Base-by-base conservation (phyloP, 2,797 vertebrate genomes). In the Propithecus perrieri region DNA sequence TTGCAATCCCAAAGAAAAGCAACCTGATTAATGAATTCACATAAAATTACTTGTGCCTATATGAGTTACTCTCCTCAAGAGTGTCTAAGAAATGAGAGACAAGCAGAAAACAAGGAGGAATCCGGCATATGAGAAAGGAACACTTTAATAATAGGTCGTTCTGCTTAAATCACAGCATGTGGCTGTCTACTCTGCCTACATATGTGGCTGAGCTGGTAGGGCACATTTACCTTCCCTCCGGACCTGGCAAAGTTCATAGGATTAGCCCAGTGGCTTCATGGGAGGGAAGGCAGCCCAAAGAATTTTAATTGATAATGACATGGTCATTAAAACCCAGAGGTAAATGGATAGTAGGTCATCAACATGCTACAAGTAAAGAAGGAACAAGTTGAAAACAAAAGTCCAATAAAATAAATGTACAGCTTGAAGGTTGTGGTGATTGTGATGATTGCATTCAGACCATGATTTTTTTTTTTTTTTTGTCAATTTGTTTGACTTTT, bases 401-500 rank as follows among this genome's bases (percentile, higher is more conserved):
- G 38, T 88, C 48, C 13, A 61, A 33, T 93, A 83, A 94, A 88
- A 91, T 69, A 95, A 92, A 69, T 30, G 53, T 50, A 75, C n/a
- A 89, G 76, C 41, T 79, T 92, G 74, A 94, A 92, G 28, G 85
- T 85, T 91, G 43, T 61, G 50, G 61, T 75, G 41, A 4, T 41
- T 41, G 41, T 6, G 85, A 91, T 92, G 88, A 95, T 92, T 97
- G 35, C 79, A 87, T 94, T 97, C 95, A 96, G 92, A 9, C 71
- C 81, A 81, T 89, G 78, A 87, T 81, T 90, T 46, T 43, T 30
- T 30, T 61, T 30, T 61, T 76, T 30, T 72, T 50, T 80, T 59
- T 83, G 78, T 97, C 97, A 94, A 41, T 96, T 93, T 96, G 86
- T 97, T 97, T 97, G 97, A 96, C 89, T 98, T 96, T 89, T 14